These are phyloP conservation scores for Heteronetta atricapilla DNA, from an alignment of 2,113 vertebrate species.

Conservation along the genomic window DNA sequence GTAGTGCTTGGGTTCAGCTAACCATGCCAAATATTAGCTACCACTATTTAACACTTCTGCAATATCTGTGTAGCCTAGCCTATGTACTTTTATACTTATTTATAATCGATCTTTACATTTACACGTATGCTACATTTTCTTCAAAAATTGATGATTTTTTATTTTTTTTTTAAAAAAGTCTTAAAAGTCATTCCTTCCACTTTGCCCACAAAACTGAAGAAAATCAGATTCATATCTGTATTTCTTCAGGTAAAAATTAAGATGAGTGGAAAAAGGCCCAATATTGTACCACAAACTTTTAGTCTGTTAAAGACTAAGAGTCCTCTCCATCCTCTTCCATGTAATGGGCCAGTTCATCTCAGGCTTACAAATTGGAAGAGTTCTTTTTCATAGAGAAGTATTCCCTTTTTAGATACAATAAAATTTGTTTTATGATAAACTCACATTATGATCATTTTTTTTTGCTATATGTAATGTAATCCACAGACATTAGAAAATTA, in stretches of 20 bases:
- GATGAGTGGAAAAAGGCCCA: background rate
- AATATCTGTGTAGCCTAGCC: background rate
- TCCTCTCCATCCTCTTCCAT: background rate
- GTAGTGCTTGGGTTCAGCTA: background rate
- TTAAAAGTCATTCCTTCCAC: background rate
- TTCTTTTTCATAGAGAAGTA: background rate
- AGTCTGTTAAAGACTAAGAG: background rate
- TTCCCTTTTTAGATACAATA: background rate
- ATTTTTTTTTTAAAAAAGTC: background rate
- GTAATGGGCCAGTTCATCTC: background rate
- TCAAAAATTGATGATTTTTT: background rate
- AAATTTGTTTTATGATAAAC: background rate
- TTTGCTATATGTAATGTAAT: background rate
- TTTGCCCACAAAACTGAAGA: background rate
- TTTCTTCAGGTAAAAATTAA: background rate
- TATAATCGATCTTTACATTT: background rate
- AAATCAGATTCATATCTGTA: background rate
- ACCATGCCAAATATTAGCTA: background rate
- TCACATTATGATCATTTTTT: background rate
- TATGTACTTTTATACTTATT: background rate
- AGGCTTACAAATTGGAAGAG: background rate
- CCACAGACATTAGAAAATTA: constrained; percentile 16
- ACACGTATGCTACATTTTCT: background rate
- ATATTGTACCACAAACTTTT: background rate
- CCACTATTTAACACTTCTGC: background rate